Evolutionary conservation across 1,140 invertebrate genomes (phyloP), one percentile per base, ranked within the genome.

Genomic region (Tetraneura akinire): DNA sequence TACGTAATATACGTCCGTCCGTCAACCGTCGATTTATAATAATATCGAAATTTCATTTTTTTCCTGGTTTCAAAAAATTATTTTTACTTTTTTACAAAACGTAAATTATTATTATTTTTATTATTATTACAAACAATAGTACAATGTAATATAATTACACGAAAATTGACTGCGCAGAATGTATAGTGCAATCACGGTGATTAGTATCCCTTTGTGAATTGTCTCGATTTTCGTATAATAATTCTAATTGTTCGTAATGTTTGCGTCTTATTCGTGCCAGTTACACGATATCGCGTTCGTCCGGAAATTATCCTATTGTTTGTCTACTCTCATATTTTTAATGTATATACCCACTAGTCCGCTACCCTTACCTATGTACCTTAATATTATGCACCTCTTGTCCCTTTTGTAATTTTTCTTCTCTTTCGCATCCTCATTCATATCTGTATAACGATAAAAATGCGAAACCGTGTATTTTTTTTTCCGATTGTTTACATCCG

Each of bases 291-390:
- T 16, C 66, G 37, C 66, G 37, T 68, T 68, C 66, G 21, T 68
- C 10, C 4, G 66, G 66, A 68, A 68, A 68, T 47, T 68, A 37
- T 9, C 13, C 37, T 68, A 45, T 68, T 26, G 66, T 47, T 68
- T 16, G 45, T 68, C 14, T 14, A 11, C 16, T 47, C 21, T 47
- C 64, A 13, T 23, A 23, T 23, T 5, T 68, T 68, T 68, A 68
- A 37, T 23, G 47, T 45, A 45, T 37, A n/a, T n/a, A n/a, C n/a
- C n/a, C n/a, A 8, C 32, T 37, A 37, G 32, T 37, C n/a, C n/a
- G n/a, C n/a, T n/a, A n/a, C n/a, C n/a, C n/a, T n/a, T n/a, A 37
- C 32, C 32, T 37, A 37, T 37, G 3, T 37, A 37, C 8, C n/a
- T n/a, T n/a, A n/a, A n/a, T n/a, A n/a, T n/a, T n/a, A n/a, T n/a